Evolutionary conservation across 2,797 vertebrate species (phyloP), one percentile per base, ranked within the genome.

Genomic region (Karalla daura): DNA sequence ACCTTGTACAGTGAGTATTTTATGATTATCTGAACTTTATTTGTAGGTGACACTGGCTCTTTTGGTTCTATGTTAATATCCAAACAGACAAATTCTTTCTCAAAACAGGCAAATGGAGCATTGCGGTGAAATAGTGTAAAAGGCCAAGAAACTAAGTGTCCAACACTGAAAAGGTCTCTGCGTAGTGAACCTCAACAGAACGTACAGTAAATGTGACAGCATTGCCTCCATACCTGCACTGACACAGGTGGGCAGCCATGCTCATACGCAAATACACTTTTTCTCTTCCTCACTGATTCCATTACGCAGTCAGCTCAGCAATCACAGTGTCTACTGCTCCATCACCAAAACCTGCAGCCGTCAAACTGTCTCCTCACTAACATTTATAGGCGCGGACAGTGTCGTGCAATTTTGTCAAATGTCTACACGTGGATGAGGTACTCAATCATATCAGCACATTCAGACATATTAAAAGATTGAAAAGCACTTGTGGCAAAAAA

Each of bases 271-370:
- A 24, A 35, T 10, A 64, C 6, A 15, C 49, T 27, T 3, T 33
- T 24, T 27, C 15, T 46, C 5, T 47, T n/a, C 8, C 20, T 21
- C 27, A 14, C 15, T 60, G 15, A 39, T 40, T 17, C 25, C 32
- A 20, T 61, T 36, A 18, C 5, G 0, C 49, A 14, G 41, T 50
- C 55, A 54, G 24, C 23, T 43, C 41, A 41, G 49, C 28, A 37
- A 47, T 61, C 63, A 54, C 13, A 18, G 49, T n/a, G 35, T 41
- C 35, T 36, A n/a, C 41, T n/a, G 50, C 67, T 63, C 35, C 28
- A 36, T 56, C 45, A 20, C 20, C n/a, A 17, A 52, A 30, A 15
- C 14, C 30, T 5, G n/a, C 20, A 24, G 53, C 24, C 63, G 74
- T 35, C 47, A 68, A 15, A 35, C 14, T 17, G 37, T 43, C 15